phyloP scores from a whole-genome alignment of 2,113 vertebrate genomes.

The Pleuronectes platessa region DNA sequence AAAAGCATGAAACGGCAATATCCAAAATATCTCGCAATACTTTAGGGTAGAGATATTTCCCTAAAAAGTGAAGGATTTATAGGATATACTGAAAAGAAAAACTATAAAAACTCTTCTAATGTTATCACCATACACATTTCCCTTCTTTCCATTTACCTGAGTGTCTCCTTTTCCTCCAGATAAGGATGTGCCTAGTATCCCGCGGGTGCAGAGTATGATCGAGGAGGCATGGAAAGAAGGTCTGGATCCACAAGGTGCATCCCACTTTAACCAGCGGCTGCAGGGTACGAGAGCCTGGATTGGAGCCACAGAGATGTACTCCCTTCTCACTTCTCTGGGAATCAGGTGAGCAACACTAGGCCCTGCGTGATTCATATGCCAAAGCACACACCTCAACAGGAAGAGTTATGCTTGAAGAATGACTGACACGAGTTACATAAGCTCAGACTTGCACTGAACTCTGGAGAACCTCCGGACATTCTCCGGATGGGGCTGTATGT shows the following conservation, averaged over 20 bases:
- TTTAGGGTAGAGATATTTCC: not conserved
- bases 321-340: constrained; percentile 88
- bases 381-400: too few relatives aligned
- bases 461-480: too few relatives aligned
- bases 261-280: constrained; percentile 88
- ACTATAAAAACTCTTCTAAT: not conserved
- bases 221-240: constrained; percentile 94
- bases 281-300: constrained; percentile 93
- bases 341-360: constrained; percentile 82
- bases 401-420: not conserved
- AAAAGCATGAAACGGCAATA: not conserved
- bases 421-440: not conserved
- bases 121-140: not conserved
- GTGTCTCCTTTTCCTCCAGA: constrained; percentile 69
- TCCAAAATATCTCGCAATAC: too few relatives aligned
- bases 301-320: constrained; percentile 94
- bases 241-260: constrained; percentile 93
- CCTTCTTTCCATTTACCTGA: not conserved
- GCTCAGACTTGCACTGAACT: too few relatives aligned
- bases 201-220: constrained; percentile 90
- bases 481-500: too few relatives aligned
- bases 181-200: constrained; percentile 87
- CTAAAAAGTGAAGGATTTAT: not conserved
- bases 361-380: too few relatives aligned
- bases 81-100: not conserved